Base-by-base conservation (phyloP, 2,888 invertebrate species). In the Nematopogon swammerdamellus region DNA sequence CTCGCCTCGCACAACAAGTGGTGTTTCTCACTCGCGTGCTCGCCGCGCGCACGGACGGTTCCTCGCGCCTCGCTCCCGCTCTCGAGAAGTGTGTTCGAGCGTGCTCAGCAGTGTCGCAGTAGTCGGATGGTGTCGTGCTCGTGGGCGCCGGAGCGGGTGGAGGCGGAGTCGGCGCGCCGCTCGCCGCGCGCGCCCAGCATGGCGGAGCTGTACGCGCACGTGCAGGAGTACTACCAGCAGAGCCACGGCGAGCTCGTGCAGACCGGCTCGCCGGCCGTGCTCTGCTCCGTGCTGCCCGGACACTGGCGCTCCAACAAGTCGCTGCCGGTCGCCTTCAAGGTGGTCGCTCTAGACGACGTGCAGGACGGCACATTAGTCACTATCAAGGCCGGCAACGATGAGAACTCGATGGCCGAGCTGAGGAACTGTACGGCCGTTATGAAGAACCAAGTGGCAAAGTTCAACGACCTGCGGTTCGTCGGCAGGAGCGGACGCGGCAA, bases 301-400 rank as follows among this genome's bases (percentile, higher is more conserved):
- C 99, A 99, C 68, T 99, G 98, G 98, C 84, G 99, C 53, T 95
- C 90, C 48, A 99, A 99, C 82, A 99, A 99, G 76, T 95, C 95
- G 18, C 80, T 99, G 56, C 98, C 98, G 20, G 87, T 94, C 45
- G 94, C 97, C 17, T 99, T 99, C 80, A 95, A 96, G 80, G 96
- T 97, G 57, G 90, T 97, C 53, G 91, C 95, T 0, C 71, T 97
- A 58, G 95, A 96, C 56, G 97, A 97, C 57, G 89, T 98, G 43
- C 87, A 84, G 63, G 97, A 99, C 68, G 97, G 97, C 17, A 98
- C 98, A 0, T 67, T 92, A 56, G 97, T 99, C 51, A 92, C 92
- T 18, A 89, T 99, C 47, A 86, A 91, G 53, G 98, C 97, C 50
- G 98, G 98, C 36, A 99, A 98, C 72, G 99, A 99, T 63, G 98